phyloP scores from a whole-genome alignment of 2,797 vertebrate species.

The Malurus splendens region DNA sequence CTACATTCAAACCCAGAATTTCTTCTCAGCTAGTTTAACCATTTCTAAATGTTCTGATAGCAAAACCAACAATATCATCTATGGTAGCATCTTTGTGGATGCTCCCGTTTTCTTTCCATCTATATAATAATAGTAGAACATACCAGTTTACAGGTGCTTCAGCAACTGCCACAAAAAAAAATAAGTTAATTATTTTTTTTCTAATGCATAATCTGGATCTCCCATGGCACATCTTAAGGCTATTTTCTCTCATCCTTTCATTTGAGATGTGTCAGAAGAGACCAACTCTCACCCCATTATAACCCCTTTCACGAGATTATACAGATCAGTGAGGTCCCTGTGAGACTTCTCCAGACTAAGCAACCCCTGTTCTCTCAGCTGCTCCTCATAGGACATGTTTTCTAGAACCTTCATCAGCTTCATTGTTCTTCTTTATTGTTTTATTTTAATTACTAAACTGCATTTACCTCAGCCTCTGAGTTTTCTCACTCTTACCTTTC shows the following conservation, averaged over 20 bases:
- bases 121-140: neutral
- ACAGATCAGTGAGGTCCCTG: neutral
- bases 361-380: neutral
- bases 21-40: neutral
- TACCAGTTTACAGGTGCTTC: neutral
- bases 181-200: neutral
- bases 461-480: neutral
- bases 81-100: neutral
- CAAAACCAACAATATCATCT: neutral
- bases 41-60: neutral
- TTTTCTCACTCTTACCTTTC: neutral
- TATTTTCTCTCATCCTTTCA: neutral
- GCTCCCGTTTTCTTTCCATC: neutral
- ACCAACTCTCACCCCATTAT: neutral
- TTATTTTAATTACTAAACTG: neutral
- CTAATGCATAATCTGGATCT: neutral
- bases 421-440: neutral
- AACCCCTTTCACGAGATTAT: neutral
- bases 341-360: neutral
- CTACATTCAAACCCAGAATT: neutral
- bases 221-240: neutral
- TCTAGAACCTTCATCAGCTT: neutral
- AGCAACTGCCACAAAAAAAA: neutral
- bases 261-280: neutral
- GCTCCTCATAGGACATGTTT: neutral